A percentile compares a stretch with the other conserved stretches of the same genome.
These are phyloP conservation scores for Diplazon laetatorius DNA, from an alignment of 2,888 invertebrate genomes.

Conservation along the genomic window DNA sequence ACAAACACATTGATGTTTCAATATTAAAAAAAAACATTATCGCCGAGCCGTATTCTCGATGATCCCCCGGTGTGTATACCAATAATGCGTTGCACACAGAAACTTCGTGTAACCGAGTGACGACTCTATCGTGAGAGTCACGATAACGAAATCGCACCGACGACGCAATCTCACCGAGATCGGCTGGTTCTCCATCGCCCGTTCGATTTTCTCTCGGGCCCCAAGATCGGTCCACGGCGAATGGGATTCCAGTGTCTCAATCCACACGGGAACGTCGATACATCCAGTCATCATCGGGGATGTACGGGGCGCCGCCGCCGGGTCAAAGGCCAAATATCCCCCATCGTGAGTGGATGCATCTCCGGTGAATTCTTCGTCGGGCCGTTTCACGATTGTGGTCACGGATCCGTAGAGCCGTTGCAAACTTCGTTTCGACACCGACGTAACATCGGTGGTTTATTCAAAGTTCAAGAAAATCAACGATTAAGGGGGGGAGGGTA, in stretches of 20 bases:
- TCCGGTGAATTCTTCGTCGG: no score
- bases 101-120: slow-evolving; percentile 67
- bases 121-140: slow-evolving; percentile 75
- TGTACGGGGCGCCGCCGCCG: slow-evolving; percentile 43
- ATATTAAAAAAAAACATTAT: slow-evolving; percentile 61
- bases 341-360: slow-evolving; percentile 16
- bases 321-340: slow-evolving; percentile 46
- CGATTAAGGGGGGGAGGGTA: no score
- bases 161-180: slow-evolving; percentile 61
- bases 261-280: slow-evolving; percentile 47
- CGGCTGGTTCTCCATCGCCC: slow-evolving; percentile 27
- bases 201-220: slow-evolving; percentile 16
- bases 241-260: slow-evolving; percentile 57
- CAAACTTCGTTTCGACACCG: no score
- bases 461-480: no score
- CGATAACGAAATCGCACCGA: slow-evolving; percentile 63
- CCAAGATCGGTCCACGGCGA: slow-evolving; percentile 52
- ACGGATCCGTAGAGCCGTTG: no score
- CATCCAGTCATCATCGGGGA: slow-evolving; percentile 56
- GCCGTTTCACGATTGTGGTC: no score
- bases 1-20: slow-evolving; percentile 43
- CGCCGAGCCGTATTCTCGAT: slow-evolving; percentile 27
- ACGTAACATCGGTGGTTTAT: no score
- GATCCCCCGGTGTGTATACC: slow-evolving; percentile 42
- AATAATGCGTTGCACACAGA: slow-evolving; percentile 24